A percentile compares a stretch with the other conserved stretches of the same genome.
Conservation (phyloP, 2,113 vertebrate genomes). For the Hiodon tergisus region DNA sequence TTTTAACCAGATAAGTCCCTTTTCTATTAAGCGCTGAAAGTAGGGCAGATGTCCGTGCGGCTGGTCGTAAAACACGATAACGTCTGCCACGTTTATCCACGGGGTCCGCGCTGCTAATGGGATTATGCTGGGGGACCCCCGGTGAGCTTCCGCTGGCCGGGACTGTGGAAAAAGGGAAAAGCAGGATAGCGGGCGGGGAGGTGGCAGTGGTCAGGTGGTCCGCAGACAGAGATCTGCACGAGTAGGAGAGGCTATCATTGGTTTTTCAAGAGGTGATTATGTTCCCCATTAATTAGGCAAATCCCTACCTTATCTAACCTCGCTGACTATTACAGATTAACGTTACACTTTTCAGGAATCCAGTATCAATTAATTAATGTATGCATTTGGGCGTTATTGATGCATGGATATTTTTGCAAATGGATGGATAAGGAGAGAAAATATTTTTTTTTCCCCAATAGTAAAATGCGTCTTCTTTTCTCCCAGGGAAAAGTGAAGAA, state of each 20-base stretch:
- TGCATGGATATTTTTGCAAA: too few species aligned
- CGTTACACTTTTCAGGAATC: too few species aligned
- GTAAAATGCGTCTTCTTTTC: not conserved
- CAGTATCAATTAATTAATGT: too few species aligned
- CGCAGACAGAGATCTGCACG: not conserved
- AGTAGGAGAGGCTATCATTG: not conserved
- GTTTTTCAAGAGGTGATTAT: too few species aligned
- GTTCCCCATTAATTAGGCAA: too few species aligned
- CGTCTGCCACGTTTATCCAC: conserved; percentile 73
- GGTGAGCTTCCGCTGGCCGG: conserved; percentile 50
- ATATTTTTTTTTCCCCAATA: not conserved
- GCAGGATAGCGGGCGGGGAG: not conserved
- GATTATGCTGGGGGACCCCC: conserved; percentile 67
- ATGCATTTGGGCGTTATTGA: too few species aligned
- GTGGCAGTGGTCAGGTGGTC: not conserved
- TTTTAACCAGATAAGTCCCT: conserved; percentile 80
- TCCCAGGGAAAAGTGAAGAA: not conserved
- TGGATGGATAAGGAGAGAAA: too few species aligned
- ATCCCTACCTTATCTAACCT: too few species aligned
- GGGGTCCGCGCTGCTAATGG: conserved; percentile 68
- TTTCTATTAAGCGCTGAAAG: conserved; percentile 70
- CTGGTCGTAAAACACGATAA: conserved; percentile 75
- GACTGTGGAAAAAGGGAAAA: conserved; percentile 27
- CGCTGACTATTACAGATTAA: too few species aligned
- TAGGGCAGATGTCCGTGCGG: conserved; percentile 83